Evolutionary conservation across 2,888 invertebrate species (phyloP).

Genomic region (Meiosimyza decipiens): DNA sequence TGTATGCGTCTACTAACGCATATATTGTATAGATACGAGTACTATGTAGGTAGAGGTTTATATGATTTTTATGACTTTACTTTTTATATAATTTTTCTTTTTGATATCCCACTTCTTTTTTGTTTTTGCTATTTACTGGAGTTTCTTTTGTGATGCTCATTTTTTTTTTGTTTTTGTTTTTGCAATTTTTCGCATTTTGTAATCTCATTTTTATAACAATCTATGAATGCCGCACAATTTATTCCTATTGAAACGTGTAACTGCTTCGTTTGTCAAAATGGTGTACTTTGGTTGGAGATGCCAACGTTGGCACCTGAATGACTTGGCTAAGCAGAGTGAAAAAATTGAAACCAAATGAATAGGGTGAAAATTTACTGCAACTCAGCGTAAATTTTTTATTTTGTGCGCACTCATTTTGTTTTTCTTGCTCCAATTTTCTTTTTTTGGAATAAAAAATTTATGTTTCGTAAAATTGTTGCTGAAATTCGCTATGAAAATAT

Average conservation of each 20-base stretch:
- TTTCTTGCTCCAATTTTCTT: neutral
- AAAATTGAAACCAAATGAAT: slow-evolving; percentile 19
- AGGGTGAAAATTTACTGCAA: slow-evolving; percentile 26
- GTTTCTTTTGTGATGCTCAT: slow-evolving; percentile 21
- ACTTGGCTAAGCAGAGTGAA: slow-evolving; percentile 30
- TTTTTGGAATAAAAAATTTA: slow-evolving; percentile 18
- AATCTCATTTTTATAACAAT: slow-evolving; percentile 35
- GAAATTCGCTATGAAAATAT: slow-evolving; percentile 51
- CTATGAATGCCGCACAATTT: slow-evolving; percentile 48
- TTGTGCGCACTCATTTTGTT: neutral
- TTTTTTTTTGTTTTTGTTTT: neutral
- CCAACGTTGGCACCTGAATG: neutral
- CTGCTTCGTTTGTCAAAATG: slow-evolving; percentile 1
- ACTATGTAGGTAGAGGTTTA: slow-evolving; percentile 13
- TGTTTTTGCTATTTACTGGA: neutral
- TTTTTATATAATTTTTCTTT: neutral
- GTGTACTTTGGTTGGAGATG: neutral
- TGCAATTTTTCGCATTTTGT: slow-evolving; percentile 23
- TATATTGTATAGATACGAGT: neutral
- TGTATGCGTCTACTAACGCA: too few species aligned
- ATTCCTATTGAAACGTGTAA: slow-evolving; percentile 52
- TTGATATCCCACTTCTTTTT: neutral
- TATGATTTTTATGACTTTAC: slow-evolving; percentile 20
- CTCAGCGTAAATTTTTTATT: slow-evolving; percentile 3
- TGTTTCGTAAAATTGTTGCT: slow-evolving; percentile 51